These are phyloP conservation scores for Pipa parva DNA, from an alignment of 2,113 vertebrate species.

Conservation along the genomic window DNA sequence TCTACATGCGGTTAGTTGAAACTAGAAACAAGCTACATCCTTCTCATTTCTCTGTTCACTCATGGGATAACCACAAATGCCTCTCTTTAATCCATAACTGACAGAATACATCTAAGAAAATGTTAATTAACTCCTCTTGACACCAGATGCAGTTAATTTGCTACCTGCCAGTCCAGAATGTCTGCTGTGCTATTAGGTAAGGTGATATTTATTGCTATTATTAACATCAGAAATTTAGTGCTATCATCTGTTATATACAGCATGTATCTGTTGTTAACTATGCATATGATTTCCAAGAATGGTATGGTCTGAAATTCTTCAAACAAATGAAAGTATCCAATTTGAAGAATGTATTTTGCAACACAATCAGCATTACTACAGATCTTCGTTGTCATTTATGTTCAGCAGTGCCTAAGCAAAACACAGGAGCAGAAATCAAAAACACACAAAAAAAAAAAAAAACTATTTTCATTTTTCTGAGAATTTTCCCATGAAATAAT, in stretches of 20 bases:
- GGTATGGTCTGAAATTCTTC: background rate
- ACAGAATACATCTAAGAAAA: slow-evolving; percentile 71
- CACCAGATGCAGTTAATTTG: slow-evolving; percentile 63
- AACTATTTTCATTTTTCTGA: too few species aligned
- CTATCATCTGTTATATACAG: slow-evolving; percentile 3
- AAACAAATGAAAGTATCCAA: background rate
- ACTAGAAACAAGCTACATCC: slow-evolving; percentile 51
- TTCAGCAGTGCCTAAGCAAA: background rate
- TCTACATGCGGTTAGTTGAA: slow-evolving; percentile 59
- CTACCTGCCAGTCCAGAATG: slow-evolving; percentile 55
- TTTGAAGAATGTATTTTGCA: background rate
- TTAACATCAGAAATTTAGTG: slow-evolving; percentile 58
- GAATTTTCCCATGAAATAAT: too few species aligned
- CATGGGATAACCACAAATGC: slow-evolving; percentile 63
- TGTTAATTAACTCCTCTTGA: slow-evolving; percentile 76
- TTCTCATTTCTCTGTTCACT: slow-evolving; percentile 57
- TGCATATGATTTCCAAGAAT: slow-evolving; percentile 2
- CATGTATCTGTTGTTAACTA: slow-evolving; percentile 2
- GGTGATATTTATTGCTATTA: slow-evolving; percentile 67
- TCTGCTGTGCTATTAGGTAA: slow-evolving; percentile 65
- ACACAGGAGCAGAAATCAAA: background rate
- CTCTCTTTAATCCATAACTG: slow-evolving; percentile 59
- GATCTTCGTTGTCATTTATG: background rate
- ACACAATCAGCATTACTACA: background rate
- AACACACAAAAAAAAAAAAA: background rate